A percentile compares a stretch with the other conserved stretches of the same genome.
Conservation (phyloP, 2,888 invertebrate species). For the Platycheirus albimanus region DNA sequence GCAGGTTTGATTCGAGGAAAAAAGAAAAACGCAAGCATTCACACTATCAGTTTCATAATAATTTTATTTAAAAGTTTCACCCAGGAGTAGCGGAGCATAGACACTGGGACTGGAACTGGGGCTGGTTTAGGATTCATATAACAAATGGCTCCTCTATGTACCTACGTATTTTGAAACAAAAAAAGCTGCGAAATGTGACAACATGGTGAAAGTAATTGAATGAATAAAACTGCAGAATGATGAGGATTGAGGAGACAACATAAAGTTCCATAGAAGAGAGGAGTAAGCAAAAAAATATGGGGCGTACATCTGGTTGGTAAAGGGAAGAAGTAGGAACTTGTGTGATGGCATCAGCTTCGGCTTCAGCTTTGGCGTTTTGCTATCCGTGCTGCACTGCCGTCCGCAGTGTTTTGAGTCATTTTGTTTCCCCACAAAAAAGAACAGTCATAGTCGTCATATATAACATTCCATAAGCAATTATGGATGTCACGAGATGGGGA, state of each 20-base stretch:
- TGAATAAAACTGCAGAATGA: slow-evolving; percentile 43
- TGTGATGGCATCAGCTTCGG: slow-evolving; percentile 20
- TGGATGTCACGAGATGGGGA: slow-evolving; percentile 42
- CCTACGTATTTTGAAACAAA: not conserved
- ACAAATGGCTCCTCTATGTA: not conserved
- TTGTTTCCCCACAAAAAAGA: not conserved
- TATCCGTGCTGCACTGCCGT: slow-evolving; percentile 37
- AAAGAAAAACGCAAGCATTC: not conserved
- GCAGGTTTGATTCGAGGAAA: not conserved
- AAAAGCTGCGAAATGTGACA: slow-evolving; percentile 57
- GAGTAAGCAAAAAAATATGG: slow-evolving; percentile 13
- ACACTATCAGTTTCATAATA: not conserved
- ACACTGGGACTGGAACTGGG: not conserved
- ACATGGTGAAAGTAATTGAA: slow-evolving; percentile 57
- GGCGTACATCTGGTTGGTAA: slow-evolving; percentile 23
- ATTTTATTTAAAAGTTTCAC: not conserved
- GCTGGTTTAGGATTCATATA: not conserved
- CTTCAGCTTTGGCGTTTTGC: too few species aligned
- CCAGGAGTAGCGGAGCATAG: not conserved
- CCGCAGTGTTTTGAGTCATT: slow-evolving; percentile 45
- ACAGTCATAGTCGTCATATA: not conserved
- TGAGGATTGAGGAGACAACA: too few species aligned
- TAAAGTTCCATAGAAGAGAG: slow-evolving; percentile 23
- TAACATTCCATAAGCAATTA: slow-evolving; percentile 16
- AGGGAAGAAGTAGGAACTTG: slow-evolving; percentile 9